Evolutionary conservation across 2,888 invertebrate genomes (phyloP).

Genomic region (Cepaea hortensis): DNA sequence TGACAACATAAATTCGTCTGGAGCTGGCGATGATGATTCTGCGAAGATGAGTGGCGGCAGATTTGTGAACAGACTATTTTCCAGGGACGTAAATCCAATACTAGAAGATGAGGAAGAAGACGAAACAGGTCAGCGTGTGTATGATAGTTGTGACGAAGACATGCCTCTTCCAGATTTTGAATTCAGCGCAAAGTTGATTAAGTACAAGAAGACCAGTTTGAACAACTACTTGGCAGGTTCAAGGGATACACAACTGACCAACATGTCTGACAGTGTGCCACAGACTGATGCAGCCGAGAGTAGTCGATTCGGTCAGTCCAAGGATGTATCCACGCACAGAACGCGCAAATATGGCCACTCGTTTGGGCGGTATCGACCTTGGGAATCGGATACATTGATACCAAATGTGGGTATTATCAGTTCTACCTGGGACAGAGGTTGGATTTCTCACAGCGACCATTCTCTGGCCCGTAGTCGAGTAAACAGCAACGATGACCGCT

Average conservation of each 20-base stretch:
- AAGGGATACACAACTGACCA: neutral
- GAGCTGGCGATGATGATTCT: no score
- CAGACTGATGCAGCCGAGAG: neutral
- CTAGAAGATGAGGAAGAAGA: neutral
- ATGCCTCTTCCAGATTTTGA: neutral
- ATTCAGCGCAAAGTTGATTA: neutral
- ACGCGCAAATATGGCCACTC: neutral
- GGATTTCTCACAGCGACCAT: slow-evolving; percentile 5
- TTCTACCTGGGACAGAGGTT: neutral
- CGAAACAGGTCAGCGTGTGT: neutral
- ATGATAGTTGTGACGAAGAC: neutral
- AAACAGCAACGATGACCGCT: neutral
- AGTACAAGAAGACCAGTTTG: slow-evolving; percentile 4
- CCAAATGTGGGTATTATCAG: neutral
- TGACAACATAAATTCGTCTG: no score
- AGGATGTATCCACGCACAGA: neutral
- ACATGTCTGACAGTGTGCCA: neutral
- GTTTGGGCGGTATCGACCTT: neutral
- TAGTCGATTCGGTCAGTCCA: no score
- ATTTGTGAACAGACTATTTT: slow-evolving; percentile 26
- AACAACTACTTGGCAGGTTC: slow-evolving; percentile 28
- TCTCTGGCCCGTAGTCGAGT: neutral
- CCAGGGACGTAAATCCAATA: slow-evolving; percentile 44
- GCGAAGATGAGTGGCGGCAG: no score
- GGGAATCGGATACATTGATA: slow-evolving; percentile 8